phyloP scores from a whole-genome alignment of 2,797 vertebrate species.

The Carapus acus region DNA sequence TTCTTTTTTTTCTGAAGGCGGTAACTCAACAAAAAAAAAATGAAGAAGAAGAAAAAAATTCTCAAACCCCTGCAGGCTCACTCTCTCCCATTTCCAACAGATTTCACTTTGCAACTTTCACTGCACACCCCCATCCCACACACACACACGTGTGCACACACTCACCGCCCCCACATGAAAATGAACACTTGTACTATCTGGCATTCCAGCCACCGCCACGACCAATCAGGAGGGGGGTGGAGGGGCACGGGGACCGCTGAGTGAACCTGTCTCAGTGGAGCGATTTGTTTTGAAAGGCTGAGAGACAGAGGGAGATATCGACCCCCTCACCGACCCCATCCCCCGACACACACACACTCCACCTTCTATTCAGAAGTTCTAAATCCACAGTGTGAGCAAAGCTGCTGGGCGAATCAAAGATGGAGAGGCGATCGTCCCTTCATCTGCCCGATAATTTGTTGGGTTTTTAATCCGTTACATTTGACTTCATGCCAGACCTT shows the following conservation, averaged over 20 bases:
- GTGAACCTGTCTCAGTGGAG: slow-evolving; percentile 53
- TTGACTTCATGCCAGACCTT: slow-evolving; percentile 21
- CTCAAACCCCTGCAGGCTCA: slow-evolving; percentile 48
- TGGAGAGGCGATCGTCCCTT: slow-evolving; percentile 37
- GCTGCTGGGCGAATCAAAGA: slow-evolving; percentile 50
- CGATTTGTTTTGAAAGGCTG: slow-evolving; percentile 36
- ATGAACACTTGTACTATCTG: slow-evolving; percentile 23
- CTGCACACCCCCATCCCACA: slow-evolving; percentile 1
- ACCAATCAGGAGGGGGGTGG: slow-evolving; percentile 28
- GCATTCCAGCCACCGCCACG: slow-evolving; percentile 29
- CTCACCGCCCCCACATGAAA: slow-evolving; percentile 13
- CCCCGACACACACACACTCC: too few relatives aligned
- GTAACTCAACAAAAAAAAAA: slow-evolving; percentile 41
- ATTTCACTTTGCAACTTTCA: slow-evolving; percentile 47
- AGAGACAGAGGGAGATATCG: slow-evolving; percentile 29
- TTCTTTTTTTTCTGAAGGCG: slow-evolving; percentile 41
- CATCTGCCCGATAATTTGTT: slow-evolving; percentile 44
- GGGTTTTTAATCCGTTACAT: slow-evolving; percentile 33
- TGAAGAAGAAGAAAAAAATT: too few relatives aligned
- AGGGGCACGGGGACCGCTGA: slow-evolving; percentile 38
- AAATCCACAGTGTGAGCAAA: slow-evolving; percentile 41
- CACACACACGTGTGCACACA: slow-evolving; percentile 9
- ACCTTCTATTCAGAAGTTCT: slow-evolving; percentile 45
- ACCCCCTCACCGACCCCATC: slow-evolving; percentile 42
- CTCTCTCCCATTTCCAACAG: slow-evolving; percentile 49